Percentiles rank a stretch among this genome's conserved stretches.
phyloP scores from a whole-genome alignment of 2,113 vertebrate genomes.

The Lichenostomus cassidix region DNA sequence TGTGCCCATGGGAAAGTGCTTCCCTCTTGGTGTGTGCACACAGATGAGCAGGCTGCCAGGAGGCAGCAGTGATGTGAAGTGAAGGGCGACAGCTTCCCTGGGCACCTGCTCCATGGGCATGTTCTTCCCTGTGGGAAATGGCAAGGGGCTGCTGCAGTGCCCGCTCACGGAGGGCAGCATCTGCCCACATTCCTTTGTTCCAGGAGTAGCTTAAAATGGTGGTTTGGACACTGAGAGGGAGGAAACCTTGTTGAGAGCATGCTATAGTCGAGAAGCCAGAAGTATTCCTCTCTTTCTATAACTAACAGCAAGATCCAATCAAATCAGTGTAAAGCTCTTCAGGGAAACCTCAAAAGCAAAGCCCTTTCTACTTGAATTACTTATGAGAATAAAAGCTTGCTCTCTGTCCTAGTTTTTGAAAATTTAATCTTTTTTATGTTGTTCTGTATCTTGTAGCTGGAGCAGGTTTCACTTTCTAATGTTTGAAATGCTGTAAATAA shows the following conservation, averaged over 20 bases:
- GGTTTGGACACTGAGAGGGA: background rate
- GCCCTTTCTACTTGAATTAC: conserved; percentile 21
- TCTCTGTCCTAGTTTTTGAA: conserved; percentile 12
- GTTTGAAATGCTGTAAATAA: background rate
- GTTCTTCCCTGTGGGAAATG: background rate
- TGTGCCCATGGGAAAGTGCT: fast-evolving
- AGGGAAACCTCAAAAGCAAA: conserved; percentile 31
- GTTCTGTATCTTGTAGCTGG: background rate
- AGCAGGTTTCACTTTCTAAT: background rate
- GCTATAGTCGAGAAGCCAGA: background rate
- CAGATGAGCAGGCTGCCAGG: background rate
- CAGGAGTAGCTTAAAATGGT: background rate
- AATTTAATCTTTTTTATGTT: background rate
- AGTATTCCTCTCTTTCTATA: background rate
- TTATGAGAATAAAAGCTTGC: conserved; percentile 4
- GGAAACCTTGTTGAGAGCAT: background rate
- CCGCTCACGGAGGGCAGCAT: background rate
- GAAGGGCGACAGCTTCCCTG: background rate
- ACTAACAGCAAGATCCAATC: background rate
- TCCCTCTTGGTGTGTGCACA: background rate
- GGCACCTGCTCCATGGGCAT: background rate
- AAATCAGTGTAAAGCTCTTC: background rate
- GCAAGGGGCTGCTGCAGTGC: background rate
- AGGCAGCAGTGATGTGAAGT: background rate
- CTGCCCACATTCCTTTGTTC: background rate